Conservation (phyloP, 2,113 vertebrate species). For the Apteryx owenii region DNA sequence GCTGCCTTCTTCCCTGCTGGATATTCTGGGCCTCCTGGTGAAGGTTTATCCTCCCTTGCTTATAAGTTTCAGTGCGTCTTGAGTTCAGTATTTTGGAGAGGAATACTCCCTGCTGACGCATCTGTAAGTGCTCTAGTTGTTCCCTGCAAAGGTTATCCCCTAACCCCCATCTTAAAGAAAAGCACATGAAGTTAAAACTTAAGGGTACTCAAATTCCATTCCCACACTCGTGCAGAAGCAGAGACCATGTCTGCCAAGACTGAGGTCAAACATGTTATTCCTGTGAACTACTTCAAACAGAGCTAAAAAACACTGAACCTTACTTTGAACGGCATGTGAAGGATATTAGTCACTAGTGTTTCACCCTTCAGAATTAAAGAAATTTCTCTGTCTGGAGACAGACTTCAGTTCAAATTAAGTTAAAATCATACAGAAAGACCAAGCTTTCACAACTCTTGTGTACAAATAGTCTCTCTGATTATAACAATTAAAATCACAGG, state of each 20-base stretch:
- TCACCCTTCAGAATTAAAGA: background rate
- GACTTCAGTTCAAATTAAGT: background rate
- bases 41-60: background rate
- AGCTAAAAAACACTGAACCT: constrained; percentile 17
- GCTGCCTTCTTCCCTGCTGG: background rate
- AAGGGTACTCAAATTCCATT: constrained; percentile 46
- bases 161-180: background rate
- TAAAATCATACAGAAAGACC: background rate
- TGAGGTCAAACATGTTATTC: constrained; percentile 54
- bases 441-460: background rate
- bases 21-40: background rate
- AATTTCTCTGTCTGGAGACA: background rate
- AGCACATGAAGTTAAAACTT: background rate
- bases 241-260: constrained; percentile 45
- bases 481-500: background rate
- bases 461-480: background rate
- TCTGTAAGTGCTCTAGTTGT: background rate
- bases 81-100: background rate
- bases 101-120: background rate
- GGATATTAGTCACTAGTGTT: background rate
- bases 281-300: constrained; percentile 4
- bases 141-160: background rate
- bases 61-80: background rate
- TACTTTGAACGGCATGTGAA: background rate
- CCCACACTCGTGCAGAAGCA: constrained; percentile 40